phyloP scores from a whole-genome alignment of 2,797 vertebrate species.

The Myoxocephalus aenaeus region DNA sequence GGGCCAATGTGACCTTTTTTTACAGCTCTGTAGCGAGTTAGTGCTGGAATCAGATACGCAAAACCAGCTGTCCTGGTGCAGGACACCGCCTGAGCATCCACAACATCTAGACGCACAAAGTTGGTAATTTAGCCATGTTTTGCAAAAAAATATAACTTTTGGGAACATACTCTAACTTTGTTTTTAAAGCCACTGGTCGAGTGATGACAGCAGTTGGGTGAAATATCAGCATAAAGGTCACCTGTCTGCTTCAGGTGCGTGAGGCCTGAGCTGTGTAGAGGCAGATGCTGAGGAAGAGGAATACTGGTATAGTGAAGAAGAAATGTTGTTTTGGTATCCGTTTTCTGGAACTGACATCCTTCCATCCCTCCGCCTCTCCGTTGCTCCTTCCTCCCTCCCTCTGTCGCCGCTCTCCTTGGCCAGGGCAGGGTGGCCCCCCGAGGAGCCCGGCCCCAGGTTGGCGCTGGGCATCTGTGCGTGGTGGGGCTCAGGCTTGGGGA shows the following conservation, averaged over 20 bases:
- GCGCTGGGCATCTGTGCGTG: constrained; percentile 87
- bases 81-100: background rate
- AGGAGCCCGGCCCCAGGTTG: constrained; percentile 64
- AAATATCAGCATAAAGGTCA: constrained; percentile 22
- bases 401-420: constrained; percentile 85
- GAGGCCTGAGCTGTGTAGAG: constrained; percentile 60
- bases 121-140: background rate
- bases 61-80: background rate
- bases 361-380: constrained; percentile 40
- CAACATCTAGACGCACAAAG: background rate
- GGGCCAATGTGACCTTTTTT: background rate
- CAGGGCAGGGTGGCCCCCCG: constrained; percentile 85
- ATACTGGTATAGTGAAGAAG: constrained; percentile 14
- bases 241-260: constrained; percentile 55
- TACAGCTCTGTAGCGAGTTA: background rate
- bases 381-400: constrained; percentile 34
- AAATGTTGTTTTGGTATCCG: constrained; percentile 83
- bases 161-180: background rate
- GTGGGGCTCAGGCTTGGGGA: constrained; percentile 90
- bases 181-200: background rate
- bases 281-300: constrained; percentile 53
- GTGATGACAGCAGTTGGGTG: background rate
- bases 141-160: background rate
- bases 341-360: constrained; percentile 78
- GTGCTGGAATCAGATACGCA: background rate